Evolutionary conservation across 2,888 invertebrate genomes (phyloP), one percentile per base, ranked within the genome.

Genomic region (Eupithecia exiguata): DNA sequence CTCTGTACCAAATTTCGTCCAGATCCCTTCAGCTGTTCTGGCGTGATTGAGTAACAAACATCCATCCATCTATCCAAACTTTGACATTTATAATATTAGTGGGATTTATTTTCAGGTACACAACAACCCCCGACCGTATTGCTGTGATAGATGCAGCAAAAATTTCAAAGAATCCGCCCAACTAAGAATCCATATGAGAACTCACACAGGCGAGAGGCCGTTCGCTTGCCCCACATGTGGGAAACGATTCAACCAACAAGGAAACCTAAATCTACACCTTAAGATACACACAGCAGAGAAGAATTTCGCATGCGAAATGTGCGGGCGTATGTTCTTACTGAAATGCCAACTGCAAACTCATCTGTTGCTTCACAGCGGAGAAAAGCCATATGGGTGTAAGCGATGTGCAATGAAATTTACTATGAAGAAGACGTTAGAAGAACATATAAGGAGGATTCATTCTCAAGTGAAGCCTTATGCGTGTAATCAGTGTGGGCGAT

Each of bases 221-320:
- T 74, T 46, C n/a, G 1, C 25, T 1, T 74, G 74, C 30, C 40
- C 58, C 1, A 74, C 67, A 0, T 74, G 74, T 49, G 74, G 67
- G 1, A 74, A 70, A 38, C n/a, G 25, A 4, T 74, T 74, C 67
- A 68, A 46, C 40, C 70, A 70, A 14, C 61, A 25, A 9, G 62
- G 69, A 30, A 67, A 70, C n/a, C n/a, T 74, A 6, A 46, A 12
- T 9, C 25, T 62, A n/a, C 74, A 74, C n/a, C 38, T 38, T 30
- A 61, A 49, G n/a, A 74, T 68, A 3, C 74, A 74, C 58, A 65
- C 53, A 25, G 71, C 65, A 35, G 71, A 71, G 38, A 74, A 74
- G 62, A 18, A 49, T 16, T 74, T 65, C 36, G 63, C 68, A 3
- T 74, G 74, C 14, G 68, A 74, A 18, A 65, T 58, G 12, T 74